phyloP scores from a whole-genome alignment of 2,113 vertebrate genomes.

The Polyodon spathula region DNA sequence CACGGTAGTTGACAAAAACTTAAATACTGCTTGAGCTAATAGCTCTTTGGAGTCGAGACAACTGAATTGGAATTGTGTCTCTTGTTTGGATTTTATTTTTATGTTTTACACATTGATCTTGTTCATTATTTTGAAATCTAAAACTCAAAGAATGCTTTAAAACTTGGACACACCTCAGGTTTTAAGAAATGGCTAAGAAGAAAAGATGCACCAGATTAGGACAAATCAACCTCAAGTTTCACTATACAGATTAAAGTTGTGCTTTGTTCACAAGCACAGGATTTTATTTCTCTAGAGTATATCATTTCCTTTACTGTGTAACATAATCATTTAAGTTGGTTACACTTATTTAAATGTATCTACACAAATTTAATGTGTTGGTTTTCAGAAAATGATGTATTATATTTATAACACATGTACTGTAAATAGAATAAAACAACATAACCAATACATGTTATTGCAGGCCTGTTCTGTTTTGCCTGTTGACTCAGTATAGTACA shows the following conservation, averaged over 20 bases:
- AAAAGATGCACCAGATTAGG: slow-evolving; percentile 2
- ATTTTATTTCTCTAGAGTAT: slow-evolving; percentile 39
- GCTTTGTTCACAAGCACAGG: slow-evolving; percentile 46
- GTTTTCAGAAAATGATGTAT: slow-evolving; percentile 88
- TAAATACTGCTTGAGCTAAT: neutral
- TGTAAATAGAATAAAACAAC: slow-evolving; percentile 94
- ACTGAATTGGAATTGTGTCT: neutral
- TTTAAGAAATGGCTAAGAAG: slow-evolving; percentile 9
- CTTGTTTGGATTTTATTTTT: slow-evolving; percentile 4
- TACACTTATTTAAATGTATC: slow-evolving; percentile 71
- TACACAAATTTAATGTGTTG: slow-evolving; percentile 60
- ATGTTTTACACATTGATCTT: too few species aligned
- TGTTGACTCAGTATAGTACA: neutral
- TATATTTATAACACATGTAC: slow-evolving; percentile 98
- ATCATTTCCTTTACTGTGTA: slow-evolving; percentile 64
- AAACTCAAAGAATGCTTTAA: slow-evolving; percentile 4
- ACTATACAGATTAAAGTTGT: slow-evolving; percentile 4
- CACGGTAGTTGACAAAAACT: neutral
- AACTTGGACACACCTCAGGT: slow-evolving; percentile 5
- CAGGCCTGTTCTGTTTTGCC: neutral
- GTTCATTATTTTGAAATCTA: slow-evolving; percentile 1
- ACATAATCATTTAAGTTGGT: slow-evolving; percentile 51
- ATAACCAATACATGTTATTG: slow-evolving; percentile 44
- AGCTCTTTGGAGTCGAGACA: neutral
- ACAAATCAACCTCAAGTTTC: slow-evolving; percentile 12